These are phyloP conservation scores for Troides helena DNA, from an alignment of 2,888 invertebrate genomes.

Conservation along the genomic window DNA sequence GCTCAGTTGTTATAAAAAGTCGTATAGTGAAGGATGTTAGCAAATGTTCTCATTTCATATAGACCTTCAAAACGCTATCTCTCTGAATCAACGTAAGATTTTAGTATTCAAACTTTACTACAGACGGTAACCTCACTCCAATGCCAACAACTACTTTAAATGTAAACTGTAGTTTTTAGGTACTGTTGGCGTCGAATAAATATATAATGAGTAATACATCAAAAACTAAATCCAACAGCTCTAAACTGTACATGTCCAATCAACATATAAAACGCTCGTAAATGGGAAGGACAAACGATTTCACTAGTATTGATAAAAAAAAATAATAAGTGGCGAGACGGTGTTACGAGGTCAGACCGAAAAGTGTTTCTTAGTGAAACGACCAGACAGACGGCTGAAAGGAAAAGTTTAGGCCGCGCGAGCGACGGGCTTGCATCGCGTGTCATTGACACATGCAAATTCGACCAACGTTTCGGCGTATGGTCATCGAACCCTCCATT, in stretches of 20 bases:
- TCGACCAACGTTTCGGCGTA: slow-evolving; percentile 64
- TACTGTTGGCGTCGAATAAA: no score
- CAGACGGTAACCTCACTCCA: not conserved
- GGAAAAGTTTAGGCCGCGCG: slow-evolving; percentile 72
- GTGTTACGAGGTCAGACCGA: slow-evolving; percentile 71
- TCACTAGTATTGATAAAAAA: slow-evolving; percentile 41
- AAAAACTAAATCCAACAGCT: not conserved
- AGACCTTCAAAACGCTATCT: not conserved
- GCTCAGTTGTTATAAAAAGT: not conserved
- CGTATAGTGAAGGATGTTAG: not conserved
- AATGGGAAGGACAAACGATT: slow-evolving; percentile 42
- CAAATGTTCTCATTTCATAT: no score
- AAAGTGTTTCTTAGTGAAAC: slow-evolving; percentile 64
- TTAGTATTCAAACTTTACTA: not conserved
- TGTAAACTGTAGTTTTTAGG: no score
- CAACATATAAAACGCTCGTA: slow-evolving; percentile 12
- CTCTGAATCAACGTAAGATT: not conserved
- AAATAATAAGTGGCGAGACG: slow-evolving; percentile 28
- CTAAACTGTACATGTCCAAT: not conserved
- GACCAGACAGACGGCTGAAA: slow-evolving; percentile 61
- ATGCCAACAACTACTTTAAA: not conserved
- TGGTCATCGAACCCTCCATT: slow-evolving; percentile 74
- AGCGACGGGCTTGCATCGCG: slow-evolving; percentile 58
- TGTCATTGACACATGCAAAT: slow-evolving; percentile 80
- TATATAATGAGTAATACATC: not conserved